Evolutionary conservation across 2,113 vertebrate genomes (phyloP).

Genomic region (Oceanodroma tethys): DNA sequence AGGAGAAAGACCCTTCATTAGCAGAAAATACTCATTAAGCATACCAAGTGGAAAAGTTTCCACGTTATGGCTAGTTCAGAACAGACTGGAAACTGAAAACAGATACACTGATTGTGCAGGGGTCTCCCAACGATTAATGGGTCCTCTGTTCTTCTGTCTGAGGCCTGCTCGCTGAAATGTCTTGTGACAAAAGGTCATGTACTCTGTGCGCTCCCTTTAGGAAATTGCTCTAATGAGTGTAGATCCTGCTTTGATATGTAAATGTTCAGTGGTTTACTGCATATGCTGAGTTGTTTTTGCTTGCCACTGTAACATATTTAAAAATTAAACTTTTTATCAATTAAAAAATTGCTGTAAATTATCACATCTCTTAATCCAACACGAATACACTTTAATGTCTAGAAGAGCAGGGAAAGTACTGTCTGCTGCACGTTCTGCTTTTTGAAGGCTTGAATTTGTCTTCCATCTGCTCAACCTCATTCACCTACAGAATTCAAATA

Average conservation of each 20-base stretch:
- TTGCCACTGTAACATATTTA: not conserved
- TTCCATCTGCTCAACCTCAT: not conserved
- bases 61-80: not conserved
- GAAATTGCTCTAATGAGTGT: slow-evolving; percentile 13
- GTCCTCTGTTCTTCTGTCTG: slow-evolving; percentile 39
- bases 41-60: slow-evolving; percentile 28
- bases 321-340: not conserved
- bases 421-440: not conserved
- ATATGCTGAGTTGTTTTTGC: not conserved
- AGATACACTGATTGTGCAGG: slow-evolving; percentile 23
- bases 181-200: slow-evolving; percentile 22
- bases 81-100: slow-evolving; percentile 15
- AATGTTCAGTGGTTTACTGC: not conserved
- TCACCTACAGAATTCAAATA: not conserved
- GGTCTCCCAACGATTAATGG: slow-evolving; percentile 59
- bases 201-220: not conserved
- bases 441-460: not conserved
- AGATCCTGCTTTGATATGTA: slow-evolving; percentile 16
- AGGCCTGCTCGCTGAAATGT: slow-evolving; percentile 7
- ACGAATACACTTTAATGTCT: not conserved
- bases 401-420: not conserved
- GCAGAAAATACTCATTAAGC: slow-evolving; percentile 15
- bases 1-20: slow-evolving; percentile 17
- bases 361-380: not conserved
- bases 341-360: not conserved